Conservation (phyloP, 2,888 invertebrate genomes). For the Phragmatobia fuliginosa region DNA sequence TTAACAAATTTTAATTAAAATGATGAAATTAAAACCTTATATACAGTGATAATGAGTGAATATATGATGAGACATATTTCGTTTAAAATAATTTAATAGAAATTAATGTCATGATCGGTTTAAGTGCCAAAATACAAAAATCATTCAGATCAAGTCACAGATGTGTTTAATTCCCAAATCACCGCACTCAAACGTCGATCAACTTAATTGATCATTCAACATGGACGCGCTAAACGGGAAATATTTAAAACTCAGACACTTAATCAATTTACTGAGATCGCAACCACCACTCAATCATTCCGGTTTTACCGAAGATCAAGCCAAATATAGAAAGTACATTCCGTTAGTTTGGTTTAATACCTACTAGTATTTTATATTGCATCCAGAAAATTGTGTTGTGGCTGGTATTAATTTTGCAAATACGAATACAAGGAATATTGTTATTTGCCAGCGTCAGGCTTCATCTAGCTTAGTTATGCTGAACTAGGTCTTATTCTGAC, state of each 20-base stretch:
- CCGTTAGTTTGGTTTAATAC: slow-evolving; percentile 18
- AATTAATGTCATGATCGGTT: slow-evolving; percentile 31
- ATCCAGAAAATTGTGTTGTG: too few species aligned
- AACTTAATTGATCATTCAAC: slow-evolving; percentile 81
- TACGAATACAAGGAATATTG: too few species aligned
- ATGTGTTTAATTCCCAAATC: slow-evolving; percentile 60
- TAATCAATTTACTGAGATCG: slow-evolving; percentile 81
- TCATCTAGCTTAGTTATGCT: too few species aligned
- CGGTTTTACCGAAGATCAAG: slow-evolving; percentile 42
- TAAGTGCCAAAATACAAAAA: slow-evolving; percentile 48
- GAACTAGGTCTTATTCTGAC: too few species aligned
- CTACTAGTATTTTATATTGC: slow-evolving; percentile 11
- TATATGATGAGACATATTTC: not conserved
- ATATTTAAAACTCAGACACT: slow-evolving; percentile 77
- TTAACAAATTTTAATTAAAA: not conserved
- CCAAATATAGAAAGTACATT: slow-evolving; percentile 24
- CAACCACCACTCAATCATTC: slow-evolving; percentile 74
- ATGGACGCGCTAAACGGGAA: slow-evolving; percentile 66
- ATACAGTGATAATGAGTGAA: too few species aligned
- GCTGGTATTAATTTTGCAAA: too few species aligned
- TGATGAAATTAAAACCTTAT: not conserved
- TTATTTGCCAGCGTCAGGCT: too few species aligned
- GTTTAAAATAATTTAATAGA: slow-evolving; percentile 25
- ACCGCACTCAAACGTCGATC: slow-evolving; percentile 73
- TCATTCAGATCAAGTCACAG: slow-evolving; percentile 56